Evolutionary conservation across 2,113 vertebrate genomes (phyloP).

Genomic region (Pungitius pungitius): DNA sequence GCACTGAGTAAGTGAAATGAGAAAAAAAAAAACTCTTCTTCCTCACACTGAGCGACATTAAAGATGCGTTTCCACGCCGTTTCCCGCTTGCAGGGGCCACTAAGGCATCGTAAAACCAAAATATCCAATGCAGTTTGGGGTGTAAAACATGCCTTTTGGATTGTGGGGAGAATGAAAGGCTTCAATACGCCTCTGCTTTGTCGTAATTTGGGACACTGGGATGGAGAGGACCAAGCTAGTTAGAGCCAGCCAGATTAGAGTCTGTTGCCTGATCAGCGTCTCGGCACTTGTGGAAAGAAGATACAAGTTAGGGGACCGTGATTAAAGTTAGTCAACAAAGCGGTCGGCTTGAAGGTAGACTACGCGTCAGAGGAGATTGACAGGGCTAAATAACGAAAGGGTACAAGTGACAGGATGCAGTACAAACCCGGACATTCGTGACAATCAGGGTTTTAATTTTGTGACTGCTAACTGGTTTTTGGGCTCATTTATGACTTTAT

Average conservation of each 20-base stretch:
- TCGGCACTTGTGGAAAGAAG: conserved; percentile 15
- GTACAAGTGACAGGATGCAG: background rate
- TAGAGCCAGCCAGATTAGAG: conserved; percentile 40
- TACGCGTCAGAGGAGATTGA: background rate
- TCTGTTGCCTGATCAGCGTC: conserved; percentile 42
- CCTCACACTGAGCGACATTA: background rate
- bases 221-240: conserved; percentile 22
- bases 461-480: too few relatives aligned
- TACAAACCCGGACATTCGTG: background rate
- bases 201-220: conserved; percentile 42
- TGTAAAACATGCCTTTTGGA: conserved; percentile 22
- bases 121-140: conserved; percentile 60
- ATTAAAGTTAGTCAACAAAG: conserved; percentile 49
- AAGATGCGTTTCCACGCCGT: too few relatives aligned
- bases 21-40: too few relatives aligned
- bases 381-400: background rate
- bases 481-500: background rate
- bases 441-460: background rate
- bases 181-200: conserved; percentile 29
- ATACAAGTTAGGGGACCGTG: background rate
- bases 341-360: conserved; percentile 1
- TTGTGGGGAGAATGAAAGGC: conserved; percentile 38
- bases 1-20: conserved; percentile 37
- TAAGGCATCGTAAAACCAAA: conserved; percentile 59
- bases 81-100: conserved; percentile 52